phyloP scores from a whole-genome alignment of 2,888 invertebrate genomes.

The Agapostemon virescens region DNA sequence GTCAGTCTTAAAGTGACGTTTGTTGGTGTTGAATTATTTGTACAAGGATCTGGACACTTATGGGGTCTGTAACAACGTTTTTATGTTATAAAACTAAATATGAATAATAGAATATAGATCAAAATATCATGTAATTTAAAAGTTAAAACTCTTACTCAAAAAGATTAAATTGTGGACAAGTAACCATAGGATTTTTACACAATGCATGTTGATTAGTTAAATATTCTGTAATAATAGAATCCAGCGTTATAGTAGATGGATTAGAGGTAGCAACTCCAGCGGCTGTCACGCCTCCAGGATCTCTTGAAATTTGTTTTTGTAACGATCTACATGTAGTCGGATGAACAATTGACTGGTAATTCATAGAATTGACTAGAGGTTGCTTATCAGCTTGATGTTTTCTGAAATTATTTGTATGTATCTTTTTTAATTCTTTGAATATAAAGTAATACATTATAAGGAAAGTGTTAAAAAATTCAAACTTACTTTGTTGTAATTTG shows the following conservation, averaged over 20 bases:
- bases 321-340: conserved; percentile 80
- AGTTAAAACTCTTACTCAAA: conserved; percentile 85
- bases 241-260: conserved; percentile 85
- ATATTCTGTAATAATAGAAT: conserved; percentile 97
- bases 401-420: conserved; percentile 53
- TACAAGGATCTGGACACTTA: conserved; percentile 95
- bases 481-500: conserved; percentile 76
- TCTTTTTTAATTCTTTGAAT: not conserved
- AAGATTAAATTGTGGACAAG: conserved; percentile 97
- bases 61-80: conserved; percentile 87
- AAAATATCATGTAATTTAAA: not conserved
- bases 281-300: conserved; percentile 75
- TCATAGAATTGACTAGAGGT: conserved; percentile 55
- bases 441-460: not conserved
- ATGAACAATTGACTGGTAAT: conserved; percentile 49
- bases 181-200: conserved; percentile 98
- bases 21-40: conserved; percentile 84
- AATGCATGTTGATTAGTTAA: conserved; percentile 98
- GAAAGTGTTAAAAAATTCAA: not conserved
- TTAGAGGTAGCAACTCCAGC: conserved; percentile 73
- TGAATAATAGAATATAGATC: not conserved
- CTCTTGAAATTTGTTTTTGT: conserved; percentile 82
- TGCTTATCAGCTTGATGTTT: conserved; percentile 73
- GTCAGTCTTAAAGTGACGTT: conserved; percentile 85
- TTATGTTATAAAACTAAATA: not conserved